A percentile compares a stretch with the other conserved stretches of the same genome.
Evolutionary conservation across 2,797 vertebrate species (phyloP).

Genomic region (Mormyrops attenuatus): DNA sequence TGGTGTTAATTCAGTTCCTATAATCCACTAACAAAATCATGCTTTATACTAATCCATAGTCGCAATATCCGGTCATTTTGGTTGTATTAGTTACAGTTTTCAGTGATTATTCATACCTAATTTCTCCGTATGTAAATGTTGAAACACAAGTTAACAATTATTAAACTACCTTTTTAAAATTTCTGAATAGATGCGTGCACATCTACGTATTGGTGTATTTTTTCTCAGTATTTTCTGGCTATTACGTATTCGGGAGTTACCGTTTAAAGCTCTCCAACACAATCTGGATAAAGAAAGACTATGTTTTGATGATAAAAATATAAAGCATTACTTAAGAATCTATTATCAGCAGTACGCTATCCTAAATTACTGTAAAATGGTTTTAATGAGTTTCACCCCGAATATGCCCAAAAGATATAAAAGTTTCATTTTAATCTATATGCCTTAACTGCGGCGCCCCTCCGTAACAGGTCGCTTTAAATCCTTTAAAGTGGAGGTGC

Average conservation of each 20-base stretch:
- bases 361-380: neutral
- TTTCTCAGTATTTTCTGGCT: neutral
- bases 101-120: neutral
- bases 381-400: neutral
- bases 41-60: neutral
- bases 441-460: neutral
- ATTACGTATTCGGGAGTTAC: neutral
- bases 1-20: neutral
- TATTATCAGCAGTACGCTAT: neutral
- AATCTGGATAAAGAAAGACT: neutral
- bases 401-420: neutral
- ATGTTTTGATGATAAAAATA: neutral
- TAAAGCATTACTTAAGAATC: neutral
- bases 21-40: neutral
- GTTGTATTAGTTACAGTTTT: neutral
- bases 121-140: neutral
- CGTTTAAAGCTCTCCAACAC: neutral
- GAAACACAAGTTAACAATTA: neutral
- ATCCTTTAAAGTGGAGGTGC: conserved; percentile 42
- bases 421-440: neutral
- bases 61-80: neutral
- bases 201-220: neutral
- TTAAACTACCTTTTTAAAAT: neutral
- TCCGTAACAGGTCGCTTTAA: conserved; percentile 28
- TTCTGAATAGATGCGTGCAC: neutral